These are phyloP conservation scores for Cirrhinus molitorella DNA, from an alignment of 2,797 vertebrate genomes.

Conservation along the genomic window DNA sequence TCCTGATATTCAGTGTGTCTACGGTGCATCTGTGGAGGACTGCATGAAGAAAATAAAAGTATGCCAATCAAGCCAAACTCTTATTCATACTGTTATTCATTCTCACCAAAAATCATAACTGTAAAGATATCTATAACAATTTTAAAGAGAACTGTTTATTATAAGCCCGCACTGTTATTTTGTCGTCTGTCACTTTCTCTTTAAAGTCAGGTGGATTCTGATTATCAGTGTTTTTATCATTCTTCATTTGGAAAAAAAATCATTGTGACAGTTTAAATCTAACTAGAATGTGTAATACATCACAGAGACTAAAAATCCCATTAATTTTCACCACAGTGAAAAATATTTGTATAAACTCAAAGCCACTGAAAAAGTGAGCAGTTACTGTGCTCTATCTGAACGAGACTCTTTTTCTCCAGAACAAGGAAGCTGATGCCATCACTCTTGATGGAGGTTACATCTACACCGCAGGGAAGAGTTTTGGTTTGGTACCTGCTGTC, in stretches of 20 bases:
- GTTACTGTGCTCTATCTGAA: background rate
- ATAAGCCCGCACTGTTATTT: too few relatives aligned
- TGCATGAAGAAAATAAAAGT: constrained; percentile 88
- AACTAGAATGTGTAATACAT: background rate
- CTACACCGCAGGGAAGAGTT: constrained; percentile 88
- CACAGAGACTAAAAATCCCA: background rate
- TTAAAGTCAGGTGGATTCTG: too few relatives aligned
- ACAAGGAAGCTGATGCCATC: constrained; percentile 85
- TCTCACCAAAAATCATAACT: background rate
- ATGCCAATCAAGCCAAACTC: background rate
- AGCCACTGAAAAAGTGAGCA: background rate
- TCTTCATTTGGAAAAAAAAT: too few relatives aligned
- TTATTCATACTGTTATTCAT: background rate
- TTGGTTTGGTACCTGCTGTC: constrained; percentile 87
- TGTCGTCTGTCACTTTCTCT: too few relatives aligned
- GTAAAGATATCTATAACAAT: background rate
- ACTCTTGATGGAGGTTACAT: constrained; percentile 88
- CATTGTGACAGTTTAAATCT: too few relatives aligned
- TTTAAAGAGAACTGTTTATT: too few relatives aligned
- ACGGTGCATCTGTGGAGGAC: constrained; percentile 79
- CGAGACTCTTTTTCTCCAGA: constrained; percentile 71
- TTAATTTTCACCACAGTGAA: background rate
- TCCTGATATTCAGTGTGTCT: constrained; percentile 86
- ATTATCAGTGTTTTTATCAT: too few relatives aligned
- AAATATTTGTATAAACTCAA: background rate